Evolutionary conservation across 2,113 vertebrate species (phyloP).

Genomic region (Sclerurus mexicanus): DNA sequence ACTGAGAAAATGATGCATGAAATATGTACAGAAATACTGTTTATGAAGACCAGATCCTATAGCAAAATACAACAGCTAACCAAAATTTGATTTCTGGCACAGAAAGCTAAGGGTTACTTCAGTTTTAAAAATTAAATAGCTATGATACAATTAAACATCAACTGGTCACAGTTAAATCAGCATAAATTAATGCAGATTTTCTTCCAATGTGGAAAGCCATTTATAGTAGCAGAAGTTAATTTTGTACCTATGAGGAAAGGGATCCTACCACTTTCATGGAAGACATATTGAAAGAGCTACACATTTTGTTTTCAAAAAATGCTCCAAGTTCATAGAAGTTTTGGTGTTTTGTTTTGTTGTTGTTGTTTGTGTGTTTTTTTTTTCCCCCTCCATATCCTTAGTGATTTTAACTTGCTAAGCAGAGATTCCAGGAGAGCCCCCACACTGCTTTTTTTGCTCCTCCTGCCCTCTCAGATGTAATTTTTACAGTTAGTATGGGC

Average conservation of each 20-base stretch:
- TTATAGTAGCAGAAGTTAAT: not conserved
- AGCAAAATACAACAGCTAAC: not conserved
- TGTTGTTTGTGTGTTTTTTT: not conserved
- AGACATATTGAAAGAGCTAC: not conserved
- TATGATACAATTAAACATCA: not conserved
- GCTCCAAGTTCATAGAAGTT: not conserved
- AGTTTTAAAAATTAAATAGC: not conserved
- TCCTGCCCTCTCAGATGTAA: not conserved
- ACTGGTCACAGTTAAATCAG: not conserved
- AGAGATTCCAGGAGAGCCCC: not conserved
- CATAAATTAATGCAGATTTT: not conserved
- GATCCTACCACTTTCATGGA: not conserved
- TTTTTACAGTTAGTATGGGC: not conserved
- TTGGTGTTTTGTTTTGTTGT: not conserved
- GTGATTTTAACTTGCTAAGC: fast-evolving
- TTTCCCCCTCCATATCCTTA: not conserved
- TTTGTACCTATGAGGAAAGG: not conserved
- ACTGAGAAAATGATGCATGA: not conserved
- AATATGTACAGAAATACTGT: not conserved
- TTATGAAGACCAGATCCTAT: not conserved
- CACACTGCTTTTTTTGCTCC: not conserved
- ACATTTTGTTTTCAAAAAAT: not conserved
- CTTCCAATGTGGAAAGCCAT: not conserved
- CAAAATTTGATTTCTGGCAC: not conserved
- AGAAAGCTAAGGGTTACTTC: not conserved